Evolutionary conservation across 92 coral and sea anemone genomes (phyloP).

Genomic region (Epizoanthus stellaris): DNA sequence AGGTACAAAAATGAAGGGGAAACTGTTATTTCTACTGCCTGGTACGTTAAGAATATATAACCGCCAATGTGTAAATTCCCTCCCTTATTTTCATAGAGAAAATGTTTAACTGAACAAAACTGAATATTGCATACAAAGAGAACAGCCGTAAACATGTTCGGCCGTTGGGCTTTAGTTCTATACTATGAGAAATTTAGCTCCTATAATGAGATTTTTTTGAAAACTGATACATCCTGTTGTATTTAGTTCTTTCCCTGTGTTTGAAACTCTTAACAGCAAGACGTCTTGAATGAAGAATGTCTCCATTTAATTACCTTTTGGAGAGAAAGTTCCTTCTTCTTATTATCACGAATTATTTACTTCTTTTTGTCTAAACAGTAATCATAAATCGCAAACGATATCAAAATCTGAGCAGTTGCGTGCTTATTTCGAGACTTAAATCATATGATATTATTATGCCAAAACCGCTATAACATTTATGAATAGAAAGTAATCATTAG

Average conservation of each 20-base stretch:
- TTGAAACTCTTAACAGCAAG: constrained; percentile 30
- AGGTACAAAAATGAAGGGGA: too few relatives aligned
- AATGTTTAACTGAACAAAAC: not conserved
- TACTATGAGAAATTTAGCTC: not conserved
- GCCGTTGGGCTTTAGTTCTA: not conserved
- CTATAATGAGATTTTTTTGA: not conserved
- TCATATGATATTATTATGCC: too few relatives aligned
- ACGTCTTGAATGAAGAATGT: not conserved
- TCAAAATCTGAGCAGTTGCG: not conserved
- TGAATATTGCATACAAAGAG: not conserved
- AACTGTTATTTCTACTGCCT: too few relatives aligned
- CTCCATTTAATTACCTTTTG: constrained; percentile 6
- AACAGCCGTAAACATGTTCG: not conserved
- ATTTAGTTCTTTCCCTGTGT: not conserved
- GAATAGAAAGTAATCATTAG: constrained; percentile 27
- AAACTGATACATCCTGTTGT: constrained; percentile 38
- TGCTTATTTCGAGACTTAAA: too few relatives aligned
- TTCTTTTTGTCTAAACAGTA: not conserved
- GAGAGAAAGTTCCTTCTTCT: constrained; percentile 21
- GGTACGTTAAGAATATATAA: too few relatives aligned
- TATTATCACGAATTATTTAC: not conserved
- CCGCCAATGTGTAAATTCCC: too few relatives aligned
- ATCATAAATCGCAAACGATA: not conserved
- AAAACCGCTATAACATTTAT: not conserved
- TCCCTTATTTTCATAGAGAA: too few relatives aligned